Base-by-base conservation (phyloP, 2,797 vertebrate species). In the Euthynnus affinis region DNA sequence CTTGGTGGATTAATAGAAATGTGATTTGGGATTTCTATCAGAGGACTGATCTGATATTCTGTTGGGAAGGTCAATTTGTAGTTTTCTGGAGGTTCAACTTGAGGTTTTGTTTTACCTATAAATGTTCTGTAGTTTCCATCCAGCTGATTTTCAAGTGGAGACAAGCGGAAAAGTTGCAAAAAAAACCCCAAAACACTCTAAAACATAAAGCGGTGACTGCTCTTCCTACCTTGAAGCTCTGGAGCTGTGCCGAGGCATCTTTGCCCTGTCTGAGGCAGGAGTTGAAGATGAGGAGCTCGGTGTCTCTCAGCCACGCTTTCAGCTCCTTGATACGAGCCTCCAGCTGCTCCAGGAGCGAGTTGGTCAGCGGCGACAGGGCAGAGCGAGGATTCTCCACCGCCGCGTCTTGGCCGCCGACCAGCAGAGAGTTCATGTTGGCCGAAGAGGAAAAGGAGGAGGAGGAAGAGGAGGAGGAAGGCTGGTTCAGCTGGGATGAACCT, bases 261-360 rank as follows among this genome's bases (percentile, higher is more conserved):
- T 88, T 88, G 65, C 96, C 96, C 87, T 96, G 95, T 90, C 96
- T 93, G 87, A 98, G 96, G 85, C 97, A 98, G 85, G 97, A 97
- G 96, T 99, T 98, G 95, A 99, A 99, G 95, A 99, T 97, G 94
- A 99, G 97, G 83, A 99, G 97, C 95, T 99, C 98, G 0, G 98
- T 98, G 94, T 99, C 98, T 89, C 98, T 92, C 78, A 99, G 96
- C 98, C 98, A 99, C 34, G 94, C 94, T 95, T 98, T 99, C 92
- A 99, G 95, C 88, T 99, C 98, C 93, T 99, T 98, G 91, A 99
- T 97, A 44, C 96, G 96, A 87, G 95, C 93, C 95, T 99, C 97
- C 94, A 99, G 97, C 95, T 98, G 98, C 91, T 95, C 95, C 91
- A 99, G 95, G 77, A 98, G 96, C 85, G 95, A 96, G 89, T 93